A percentile compares a stretch with the other conserved stretches of the same genome.
Evolutionary conservation across 2,113 vertebrate genomes (phyloP).

Genomic region (Erythrocercus mccallii): DNA sequence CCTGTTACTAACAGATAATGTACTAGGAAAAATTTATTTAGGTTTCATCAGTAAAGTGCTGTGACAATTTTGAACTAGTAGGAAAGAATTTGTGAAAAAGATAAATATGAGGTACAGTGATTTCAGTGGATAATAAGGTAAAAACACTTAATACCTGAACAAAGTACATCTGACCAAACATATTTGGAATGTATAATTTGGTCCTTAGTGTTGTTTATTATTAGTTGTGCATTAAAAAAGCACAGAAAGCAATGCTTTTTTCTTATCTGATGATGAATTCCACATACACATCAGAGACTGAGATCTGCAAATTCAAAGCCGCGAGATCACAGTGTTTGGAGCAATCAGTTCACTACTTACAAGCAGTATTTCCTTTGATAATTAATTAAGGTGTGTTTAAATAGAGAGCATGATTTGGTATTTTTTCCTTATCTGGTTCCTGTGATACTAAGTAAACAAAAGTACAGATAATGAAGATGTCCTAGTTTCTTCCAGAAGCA

Average conservation of each 20-base stretch:
- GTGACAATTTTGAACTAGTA: neutral
- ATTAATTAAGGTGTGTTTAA: neutral
- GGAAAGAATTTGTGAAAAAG: neutral
- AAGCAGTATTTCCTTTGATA: neutral
- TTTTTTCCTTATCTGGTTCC: neutral
- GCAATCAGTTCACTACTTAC: neutral
- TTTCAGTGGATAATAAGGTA: neutral
- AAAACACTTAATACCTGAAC: neutral
- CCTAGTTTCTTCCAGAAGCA: neutral
- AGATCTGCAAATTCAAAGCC: neutral
- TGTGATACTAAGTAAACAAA: neutral
- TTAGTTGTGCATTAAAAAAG: neutral
- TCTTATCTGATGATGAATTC: neutral
- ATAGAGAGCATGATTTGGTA: neutral
- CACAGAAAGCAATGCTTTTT: neutral
- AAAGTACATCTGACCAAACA: neutral
- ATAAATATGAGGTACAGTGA: neutral
- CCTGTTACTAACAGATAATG: neutral
- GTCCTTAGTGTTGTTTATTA: neutral
- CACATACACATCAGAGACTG: neutral
- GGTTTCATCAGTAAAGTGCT: neutral
- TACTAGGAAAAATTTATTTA: neutral
- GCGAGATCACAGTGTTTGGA: neutral
- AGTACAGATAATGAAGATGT: neutral
- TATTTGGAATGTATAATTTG: neutral